Percentiles rank a stretch among this genome's conserved stretches.
These are phyloP conservation scores for Aphidoletes aphidimyza DNA, from an alignment of 2,888 invertebrate genomes.

Conservation along the genomic window DNA sequence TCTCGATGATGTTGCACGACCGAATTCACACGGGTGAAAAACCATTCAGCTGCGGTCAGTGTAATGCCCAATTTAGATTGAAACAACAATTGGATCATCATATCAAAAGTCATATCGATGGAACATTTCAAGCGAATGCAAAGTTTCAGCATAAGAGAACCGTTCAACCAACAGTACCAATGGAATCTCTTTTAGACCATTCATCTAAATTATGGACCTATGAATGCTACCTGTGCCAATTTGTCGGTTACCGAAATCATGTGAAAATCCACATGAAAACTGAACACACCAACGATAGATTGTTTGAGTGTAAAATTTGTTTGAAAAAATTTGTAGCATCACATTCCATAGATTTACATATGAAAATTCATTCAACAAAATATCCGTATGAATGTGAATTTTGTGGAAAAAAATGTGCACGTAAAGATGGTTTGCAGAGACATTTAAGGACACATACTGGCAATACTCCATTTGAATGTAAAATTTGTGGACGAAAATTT, in stretches of 20 bases:
- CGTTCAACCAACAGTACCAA: too few relatives aligned
- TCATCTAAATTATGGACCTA: not conserved
- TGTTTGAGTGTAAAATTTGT: not conserved
- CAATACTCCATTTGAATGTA: not conserved
- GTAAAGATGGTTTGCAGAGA: not conserved
- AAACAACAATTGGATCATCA: not conserved
- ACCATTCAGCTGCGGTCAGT: not conserved
- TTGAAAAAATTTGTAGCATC: not conserved
- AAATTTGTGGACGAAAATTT: not conserved
- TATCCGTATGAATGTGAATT: not conserved
- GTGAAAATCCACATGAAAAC: not conserved
- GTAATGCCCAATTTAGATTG: not conserved
- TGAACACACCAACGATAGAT: not conserved
- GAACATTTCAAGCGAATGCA: not conserved
- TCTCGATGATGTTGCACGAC: not conserved
- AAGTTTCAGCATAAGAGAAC: not conserved
- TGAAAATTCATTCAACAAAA: not conserved
- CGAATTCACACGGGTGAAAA: conserved; percentile 8
- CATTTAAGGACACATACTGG: not conserved
- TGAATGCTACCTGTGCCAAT: not conserved
- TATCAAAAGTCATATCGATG: not conserved
- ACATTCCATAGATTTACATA: not conserved
- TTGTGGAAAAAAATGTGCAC: not conserved
- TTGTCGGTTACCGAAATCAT: not conserved
- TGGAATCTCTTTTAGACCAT: too few relatives aligned